Conservation (phyloP, 2,888 invertebrate species). For the Sinohyriopsis cumingii region DNA sequence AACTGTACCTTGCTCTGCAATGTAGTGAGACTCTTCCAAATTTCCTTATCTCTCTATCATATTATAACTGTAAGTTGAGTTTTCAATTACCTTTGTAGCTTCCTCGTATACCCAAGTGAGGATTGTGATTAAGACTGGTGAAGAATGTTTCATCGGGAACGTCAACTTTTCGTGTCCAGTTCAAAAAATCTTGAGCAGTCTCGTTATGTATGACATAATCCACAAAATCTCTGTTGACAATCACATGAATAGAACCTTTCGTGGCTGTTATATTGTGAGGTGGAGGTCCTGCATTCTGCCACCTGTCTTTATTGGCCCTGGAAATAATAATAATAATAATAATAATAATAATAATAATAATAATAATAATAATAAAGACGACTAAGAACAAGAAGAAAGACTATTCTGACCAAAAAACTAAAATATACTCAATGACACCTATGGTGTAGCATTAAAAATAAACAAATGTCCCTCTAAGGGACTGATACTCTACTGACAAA, state of each 20-base stretch:
- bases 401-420: too few species aligned
- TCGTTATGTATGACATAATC: constrained; percentile 53
- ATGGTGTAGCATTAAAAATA: too few species aligned
- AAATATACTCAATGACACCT: too few species aligned
- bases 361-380: not conserved
- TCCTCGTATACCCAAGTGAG: constrained; percentile 52
- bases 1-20: too few species aligned
- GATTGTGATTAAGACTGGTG: constrained; percentile 59
- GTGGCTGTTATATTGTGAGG: constrained; percentile 41
- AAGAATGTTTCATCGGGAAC: constrained; percentile 64
- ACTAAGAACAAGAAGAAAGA: too few species aligned
- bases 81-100: constrained; percentile 50
- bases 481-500: too few species aligned
- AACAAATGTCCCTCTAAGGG: too few species aligned
- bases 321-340: not conserved
- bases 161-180: constrained; percentile 53
- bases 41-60: too few species aligned
- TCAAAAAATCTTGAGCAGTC: constrained; percentile 49
- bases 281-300: constrained; percentile 25
- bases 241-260: constrained; percentile 62
- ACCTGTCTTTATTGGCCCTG: constrained; percentile 34
- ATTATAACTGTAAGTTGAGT: not conserved
- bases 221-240: constrained; percentile 51
- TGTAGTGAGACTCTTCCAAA: too few species aligned
- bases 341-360: not conserved